Base-by-base conservation (phyloP, 1,140 invertebrate species). In the Oreohelix idahoensis region DNA sequence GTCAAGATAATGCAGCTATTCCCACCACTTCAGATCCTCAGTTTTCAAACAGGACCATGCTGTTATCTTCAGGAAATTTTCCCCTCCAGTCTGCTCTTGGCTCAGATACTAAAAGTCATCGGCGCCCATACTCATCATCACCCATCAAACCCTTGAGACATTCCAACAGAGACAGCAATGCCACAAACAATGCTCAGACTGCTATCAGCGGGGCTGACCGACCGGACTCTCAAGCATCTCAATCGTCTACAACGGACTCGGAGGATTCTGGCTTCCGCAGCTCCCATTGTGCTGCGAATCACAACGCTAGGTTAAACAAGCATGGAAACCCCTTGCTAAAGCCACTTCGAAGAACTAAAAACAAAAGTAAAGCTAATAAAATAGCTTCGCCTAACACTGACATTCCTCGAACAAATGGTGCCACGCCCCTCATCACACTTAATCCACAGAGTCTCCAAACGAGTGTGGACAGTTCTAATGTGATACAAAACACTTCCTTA, bases 251-350 rank as follows among this genome's bases (percentile, higher is more conserved):
- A 36, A 90, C 89, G 39, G 89, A 90, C 79, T 90, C 89, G 0
- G 88, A 90, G 71, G 89, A 90, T 83, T 90, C 89, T 8, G 89
- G 89, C 20, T 90, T 90, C 79, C 84, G 88, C 4, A 88, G 89
- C 82, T 88, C 89, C 0, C 81, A 87, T 87, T 35, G 89, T 84
- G 83, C 89, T 86, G 73, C 86, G 82, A 77, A 79, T 35, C 58
- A 86, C 32, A 87, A 83, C 77, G 83, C 81, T 69, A 86, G 86
- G 38, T 84, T 83, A 26, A 79, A 77, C 73, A 85, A 84, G 35
- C 84, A 88, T 58, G 87, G 86, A 35, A 84, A 85, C 79, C 87
- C 88, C 17, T 32, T 87, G 66, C 84, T 88, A 58, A 87, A 86
- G 83, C 85, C 86, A 8, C 66, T 85, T 29, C n/a, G 81, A 42